Percentiles rank a stretch among this genome's conserved stretches.
These are phyloP conservation scores for Neomorphus geoffroyi DNA, from an alignment of 2,797 vertebrate genomes.

Conservation along the genomic window DNA sequence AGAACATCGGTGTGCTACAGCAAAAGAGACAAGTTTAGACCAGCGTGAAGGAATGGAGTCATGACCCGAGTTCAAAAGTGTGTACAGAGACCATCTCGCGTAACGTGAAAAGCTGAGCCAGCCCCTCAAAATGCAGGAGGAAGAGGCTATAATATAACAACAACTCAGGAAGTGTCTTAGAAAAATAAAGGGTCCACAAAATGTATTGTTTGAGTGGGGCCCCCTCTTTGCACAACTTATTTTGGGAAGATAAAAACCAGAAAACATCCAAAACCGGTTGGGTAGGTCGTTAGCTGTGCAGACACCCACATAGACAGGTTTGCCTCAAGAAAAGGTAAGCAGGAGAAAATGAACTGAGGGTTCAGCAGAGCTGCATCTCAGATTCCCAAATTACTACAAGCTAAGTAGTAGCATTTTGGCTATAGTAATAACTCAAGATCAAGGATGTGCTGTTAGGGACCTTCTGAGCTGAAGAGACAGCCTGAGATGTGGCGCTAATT, in stretches of 20 bases:
- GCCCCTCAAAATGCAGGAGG: background rate
- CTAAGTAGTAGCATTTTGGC: background rate
- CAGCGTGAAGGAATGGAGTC: background rate
- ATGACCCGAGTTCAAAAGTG: background rate
- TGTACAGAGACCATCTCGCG: background rate
- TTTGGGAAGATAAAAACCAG: background rate
- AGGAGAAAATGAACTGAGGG: background rate
- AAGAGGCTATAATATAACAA: background rate
- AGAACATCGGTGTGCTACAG: background rate
- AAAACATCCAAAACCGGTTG: background rate
- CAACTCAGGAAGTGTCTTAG: background rate
- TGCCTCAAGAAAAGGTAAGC: background rate
- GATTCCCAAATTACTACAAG: background rate
- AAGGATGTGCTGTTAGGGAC: constrained; percentile 8
- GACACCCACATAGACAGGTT: background rate
- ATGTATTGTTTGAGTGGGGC: background rate
- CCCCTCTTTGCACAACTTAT: background rate
- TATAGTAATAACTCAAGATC: background rate
- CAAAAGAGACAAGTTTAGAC: background rate
- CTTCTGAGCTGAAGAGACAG: background rate
- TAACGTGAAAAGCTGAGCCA: background rate
- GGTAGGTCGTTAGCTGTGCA: background rate
- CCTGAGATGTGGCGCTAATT: background rate
- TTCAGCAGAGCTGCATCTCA: background rate
- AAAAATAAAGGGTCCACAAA: background rate